Evolutionary conservation across 2,113 vertebrate species (phyloP), one percentile per base, ranked within the genome.

Genomic region (Chaetodon auriga): DNA sequence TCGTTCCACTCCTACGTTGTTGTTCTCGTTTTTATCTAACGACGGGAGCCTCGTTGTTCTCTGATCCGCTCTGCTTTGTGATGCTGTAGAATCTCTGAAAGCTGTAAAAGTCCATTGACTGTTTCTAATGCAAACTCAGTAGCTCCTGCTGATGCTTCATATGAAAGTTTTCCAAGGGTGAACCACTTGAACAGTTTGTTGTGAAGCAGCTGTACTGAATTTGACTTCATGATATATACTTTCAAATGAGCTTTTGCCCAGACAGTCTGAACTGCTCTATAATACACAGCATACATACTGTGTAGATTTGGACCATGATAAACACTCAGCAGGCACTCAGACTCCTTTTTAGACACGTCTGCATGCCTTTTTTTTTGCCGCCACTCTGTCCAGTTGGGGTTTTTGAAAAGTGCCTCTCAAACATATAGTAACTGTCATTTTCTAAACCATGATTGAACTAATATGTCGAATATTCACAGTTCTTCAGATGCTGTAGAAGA

Each of bases 141-240:
- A 38, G 23, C 57, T 68, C 19, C 41, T 73, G 13, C 36, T 74
- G 9, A 70, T 46, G 7, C 62, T 60, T 58, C 15, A 60, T 25
- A 54, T 76, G 15, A 65, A 79, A 74, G 60, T 35, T 53, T 86
- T 80, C 68, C n/a, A 48, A 23, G n/a, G n/a, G 54, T 75, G 6
- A 83, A 41, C 7, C 21, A 41, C 11, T 55, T 2, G 21, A 80
- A 46, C 14, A 23, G 2, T n/a, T 60, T 41, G 35, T 68, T 60
- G 10, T 53, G 45, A 18, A 65, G 55, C 57, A 54, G 19, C 16
- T 53, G 10, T 4, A 9, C 41, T 18, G 45, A 43, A 9, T 43
- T 43, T 10, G 18, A 25, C 68, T 53, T 75, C 10, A 46, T 46
- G 13, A 55, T 43, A 21, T 14, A 19, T 21, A 2, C 35, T 68